These are phyloP conservation scores for Polypterus senegalus DNA, from an alignment of 2,113 vertebrate genomes.

Conservation along the genomic window DNA sequence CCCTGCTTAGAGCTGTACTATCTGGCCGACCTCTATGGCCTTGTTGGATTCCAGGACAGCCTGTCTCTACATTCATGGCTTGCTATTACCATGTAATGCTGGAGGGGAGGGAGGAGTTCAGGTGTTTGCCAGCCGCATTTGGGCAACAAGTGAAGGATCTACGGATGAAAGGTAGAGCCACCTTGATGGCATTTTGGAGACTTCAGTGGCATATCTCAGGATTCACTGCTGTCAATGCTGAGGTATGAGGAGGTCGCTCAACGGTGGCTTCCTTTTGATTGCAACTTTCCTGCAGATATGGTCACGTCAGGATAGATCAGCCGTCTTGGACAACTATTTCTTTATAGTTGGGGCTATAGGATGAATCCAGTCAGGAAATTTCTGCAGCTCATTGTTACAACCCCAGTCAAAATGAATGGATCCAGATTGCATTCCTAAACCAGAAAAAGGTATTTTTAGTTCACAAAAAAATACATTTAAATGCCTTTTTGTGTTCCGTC, in stretches of 20 bases:
- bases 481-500: too few species aligned
- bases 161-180: constrained; percentile 67
- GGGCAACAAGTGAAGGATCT: constrained; percentile 58
- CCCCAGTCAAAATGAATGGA: constrained; percentile 80
- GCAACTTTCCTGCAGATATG: constrained; percentile 67
- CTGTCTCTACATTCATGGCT: constrained; percentile 73
- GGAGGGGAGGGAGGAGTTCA: constrained; percentile 55
- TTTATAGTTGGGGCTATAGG: constrained; percentile 79
- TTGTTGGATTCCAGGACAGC: constrained; percentile 65
- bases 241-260: constrained; percentile 64
- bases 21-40: constrained; percentile 77
- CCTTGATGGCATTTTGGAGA: constrained; percentile 71
- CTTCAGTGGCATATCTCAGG: constrained; percentile 54
- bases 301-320: constrained; percentile 68
- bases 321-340: constrained; percentile 80
- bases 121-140: constrained; percentile 40
- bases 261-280: constrained; percentile 71
- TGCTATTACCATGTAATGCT: constrained; percentile 75
- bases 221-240: constrained; percentile 73
- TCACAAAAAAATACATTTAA: too few species aligned
- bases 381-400: constrained; percentile 83
- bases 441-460: constrained; percentile 73
- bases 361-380: constrained; percentile 83
- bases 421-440: constrained; percentile 77
- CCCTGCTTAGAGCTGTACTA: constrained; percentile 76